Evolutionary conservation across 2,113 vertebrate genomes (phyloP), one percentile per base, ranked within the genome.

Genomic region (Hyaena hyaena): DNA sequence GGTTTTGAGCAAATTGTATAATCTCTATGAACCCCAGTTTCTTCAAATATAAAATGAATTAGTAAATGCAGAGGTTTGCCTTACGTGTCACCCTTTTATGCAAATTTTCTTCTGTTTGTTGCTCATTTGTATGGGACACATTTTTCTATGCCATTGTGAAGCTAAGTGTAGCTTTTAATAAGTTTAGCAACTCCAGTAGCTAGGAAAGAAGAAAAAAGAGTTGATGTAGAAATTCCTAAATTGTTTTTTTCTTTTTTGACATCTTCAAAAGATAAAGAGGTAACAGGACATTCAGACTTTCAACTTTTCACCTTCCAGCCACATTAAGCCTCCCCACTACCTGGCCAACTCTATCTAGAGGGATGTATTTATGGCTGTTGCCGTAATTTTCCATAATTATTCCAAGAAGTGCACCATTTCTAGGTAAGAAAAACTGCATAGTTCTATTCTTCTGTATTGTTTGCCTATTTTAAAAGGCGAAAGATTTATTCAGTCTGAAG

Each of bases 391-490:
- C 33, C 35, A 68, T 73, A 93, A 80, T 95, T 68, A 71, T 83
- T n/a, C 92, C 28, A 79, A 39, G 2, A 87, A 77, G 45, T 31
- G 79, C 4, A 83, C 68, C 28, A 35, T 55, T 93, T 88, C 87
- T 82, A 94, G 33, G 28, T 74, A 74, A 81, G 88, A 93, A 93
- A 93, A 88, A 83, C 16, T 69, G n/a, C 4, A n/a, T n/a, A 35
- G 4, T 94, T 74, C 76, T 2, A 53, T 45, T 58, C 23, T 84
- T 74, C 14, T 85, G 39, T 39, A 39, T 58, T 71, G 19, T 80
- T 80, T 93, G 31, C 43, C 55, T 68, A n/a, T 73, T 73, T 69
- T 58, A 50, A 21, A 69, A 95, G 39, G 39, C 4, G 39, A 39
- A 39, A 39, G 39, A 39, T 39, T 39, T 39, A 39, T 39, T 39